Percentiles rank a stretch among this genome's conserved stretches.
phyloP scores from a whole-genome alignment of 2,113 vertebrate species.

The Eupsittula cactorum region DNA sequence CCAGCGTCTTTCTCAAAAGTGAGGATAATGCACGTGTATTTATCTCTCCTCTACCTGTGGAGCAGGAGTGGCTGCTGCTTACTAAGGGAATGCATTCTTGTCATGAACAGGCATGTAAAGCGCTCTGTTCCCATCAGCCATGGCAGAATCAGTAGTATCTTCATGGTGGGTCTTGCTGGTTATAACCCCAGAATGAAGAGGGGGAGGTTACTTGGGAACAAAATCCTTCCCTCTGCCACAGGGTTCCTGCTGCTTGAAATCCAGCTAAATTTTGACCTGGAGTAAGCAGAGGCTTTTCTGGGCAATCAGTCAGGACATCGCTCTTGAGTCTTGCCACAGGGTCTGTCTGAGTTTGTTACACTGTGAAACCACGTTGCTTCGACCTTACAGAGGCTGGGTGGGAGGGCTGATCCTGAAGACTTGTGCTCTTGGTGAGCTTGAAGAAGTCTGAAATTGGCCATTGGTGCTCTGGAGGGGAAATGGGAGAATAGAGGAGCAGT shows the following conservation, averaged over 20 bases:
- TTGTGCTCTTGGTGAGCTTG: neutral
- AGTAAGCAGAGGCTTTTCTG: neutral
- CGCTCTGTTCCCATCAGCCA: neutral
- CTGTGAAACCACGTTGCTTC: neutral
- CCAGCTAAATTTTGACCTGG: neutral
- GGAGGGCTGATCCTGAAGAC: neutral
- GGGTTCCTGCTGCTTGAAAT: neutral
- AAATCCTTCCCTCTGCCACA: fast-evolving
- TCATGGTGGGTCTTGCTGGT: neutral
- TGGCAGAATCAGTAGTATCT: neutral
- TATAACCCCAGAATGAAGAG: neutral
- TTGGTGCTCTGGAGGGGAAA: neutral
- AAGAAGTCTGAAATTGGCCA: neutral
- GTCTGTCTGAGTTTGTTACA: neutral
- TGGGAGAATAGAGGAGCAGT: neutral
- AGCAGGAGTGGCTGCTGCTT: neutral
- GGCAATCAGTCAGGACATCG: neutral
- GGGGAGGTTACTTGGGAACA: neutral
- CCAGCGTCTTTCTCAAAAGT: neutral
- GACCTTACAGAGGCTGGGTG: neutral
- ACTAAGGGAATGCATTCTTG: neutral
- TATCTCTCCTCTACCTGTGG: fast-evolving
- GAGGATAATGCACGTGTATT: neutral
- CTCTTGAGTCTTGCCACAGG: neutral
- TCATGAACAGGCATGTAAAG: neutral